phyloP scores from a whole-genome alignment of 2,113 vertebrate species.

The Felis catus region DNA sequence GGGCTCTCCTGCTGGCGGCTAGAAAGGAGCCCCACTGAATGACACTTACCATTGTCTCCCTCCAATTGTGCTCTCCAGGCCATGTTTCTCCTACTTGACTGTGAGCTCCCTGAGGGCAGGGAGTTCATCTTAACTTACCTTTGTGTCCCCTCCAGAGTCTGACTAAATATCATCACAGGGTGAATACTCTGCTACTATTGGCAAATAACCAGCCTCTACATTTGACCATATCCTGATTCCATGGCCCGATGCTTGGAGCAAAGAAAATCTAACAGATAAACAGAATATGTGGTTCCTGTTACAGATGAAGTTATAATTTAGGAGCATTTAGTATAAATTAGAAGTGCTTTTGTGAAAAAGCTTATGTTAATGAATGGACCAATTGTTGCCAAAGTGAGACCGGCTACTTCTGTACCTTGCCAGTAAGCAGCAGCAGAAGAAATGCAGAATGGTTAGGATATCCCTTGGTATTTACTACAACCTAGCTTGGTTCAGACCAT shows the following conservation, averaged over 20 bases:
- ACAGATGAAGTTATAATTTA: background rate
- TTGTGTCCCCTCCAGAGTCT: background rate
- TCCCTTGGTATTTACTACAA: background rate
- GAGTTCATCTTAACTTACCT: background rate
- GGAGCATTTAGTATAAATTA: background rate
- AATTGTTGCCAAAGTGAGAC: background rate
- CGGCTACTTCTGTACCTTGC: background rate
- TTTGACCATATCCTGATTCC: background rate
- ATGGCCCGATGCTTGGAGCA: background rate
- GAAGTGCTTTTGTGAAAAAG: slow-evolving; percentile 2
- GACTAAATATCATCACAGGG: background rate
- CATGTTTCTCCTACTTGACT: background rate
- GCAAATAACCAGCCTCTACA: background rate
- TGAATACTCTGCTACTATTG: background rate
- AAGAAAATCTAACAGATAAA: background rate
- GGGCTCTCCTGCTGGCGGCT: background rate
- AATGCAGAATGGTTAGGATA: background rate
- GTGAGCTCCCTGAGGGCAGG: background rate
- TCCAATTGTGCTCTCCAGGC: background rate
- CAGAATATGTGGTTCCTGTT: background rate
- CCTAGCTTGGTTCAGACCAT: background rate
- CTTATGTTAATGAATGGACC: background rate
- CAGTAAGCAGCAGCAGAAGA: background rate
- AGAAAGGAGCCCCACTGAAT: background rate
- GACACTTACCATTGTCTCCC: background rate